A percentile compares a stretch with the other conserved stretches of the same genome.
Evolutionary conservation across 2,888 invertebrate genomes (phyloP).

Genomic region (Hololepta plana): DNA sequence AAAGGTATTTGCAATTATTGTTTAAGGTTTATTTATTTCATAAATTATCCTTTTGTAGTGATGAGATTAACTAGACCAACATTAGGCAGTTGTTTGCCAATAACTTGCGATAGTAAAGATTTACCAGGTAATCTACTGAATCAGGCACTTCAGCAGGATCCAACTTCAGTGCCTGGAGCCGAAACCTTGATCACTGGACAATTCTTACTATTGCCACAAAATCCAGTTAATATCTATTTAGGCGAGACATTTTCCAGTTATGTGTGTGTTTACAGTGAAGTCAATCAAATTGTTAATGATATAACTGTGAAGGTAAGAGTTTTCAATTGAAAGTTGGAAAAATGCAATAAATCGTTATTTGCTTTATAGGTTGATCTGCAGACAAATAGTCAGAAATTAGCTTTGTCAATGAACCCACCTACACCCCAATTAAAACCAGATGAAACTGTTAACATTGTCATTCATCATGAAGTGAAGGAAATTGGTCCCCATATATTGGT

Average conservation of each 20-base stretch:
- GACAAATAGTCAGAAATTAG: slow-evolving; percentile 75
- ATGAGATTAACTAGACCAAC: slow-evolving; percentile 91
- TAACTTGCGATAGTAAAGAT: slow-evolving; percentile 73
- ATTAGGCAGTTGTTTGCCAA: slow-evolving; percentile 60
- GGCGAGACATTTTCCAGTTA: slow-evolving; percentile 98
- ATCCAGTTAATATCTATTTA: slow-evolving; percentile 93
- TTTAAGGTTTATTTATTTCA: too few species aligned
- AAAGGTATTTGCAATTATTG: slow-evolving; percentile 9
- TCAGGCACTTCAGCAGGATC: slow-evolving; percentile 61
- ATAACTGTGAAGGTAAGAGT: slow-evolving; percentile 58
- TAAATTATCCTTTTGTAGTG: slow-evolving; percentile 39
- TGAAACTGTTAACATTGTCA: slow-evolving; percentile 83
- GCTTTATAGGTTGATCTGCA: slow-evolving; percentile 68
- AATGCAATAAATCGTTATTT: neutral
- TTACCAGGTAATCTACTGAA: slow-evolving; percentile 67
- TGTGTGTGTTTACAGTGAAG: slow-evolving; percentile 93
- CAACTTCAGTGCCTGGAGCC: slow-evolving; percentile 63
- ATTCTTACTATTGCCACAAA: slow-evolving; percentile 84
- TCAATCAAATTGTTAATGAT: slow-evolving; percentile 64
- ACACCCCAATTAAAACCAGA: slow-evolving; percentile 49
- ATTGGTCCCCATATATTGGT: slow-evolving; percentile 94
- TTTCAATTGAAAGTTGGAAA: neutral
- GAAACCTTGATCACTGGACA: slow-evolving; percentile 76
- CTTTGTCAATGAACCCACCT: slow-evolving; percentile 49
- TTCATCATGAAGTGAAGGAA: slow-evolving; percentile 99